Evolutionary conservation across 2,113 vertebrate species (phyloP), one percentile per base, ranked within the genome.

Genomic region (Sinocyclocheilus anophthalmus): DNA sequence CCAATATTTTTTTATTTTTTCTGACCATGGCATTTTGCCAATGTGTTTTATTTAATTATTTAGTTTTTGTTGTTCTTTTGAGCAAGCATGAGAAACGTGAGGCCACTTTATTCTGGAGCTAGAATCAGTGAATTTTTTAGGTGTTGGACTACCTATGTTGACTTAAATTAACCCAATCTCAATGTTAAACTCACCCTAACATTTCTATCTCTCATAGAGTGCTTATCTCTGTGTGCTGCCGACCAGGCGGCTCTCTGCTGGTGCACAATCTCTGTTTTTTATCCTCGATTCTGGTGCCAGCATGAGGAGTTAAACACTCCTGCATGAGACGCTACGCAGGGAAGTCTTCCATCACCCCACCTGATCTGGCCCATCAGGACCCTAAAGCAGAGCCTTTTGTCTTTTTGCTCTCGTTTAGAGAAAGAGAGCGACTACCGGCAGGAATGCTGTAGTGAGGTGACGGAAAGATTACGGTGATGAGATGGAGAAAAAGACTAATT

Each of bases 301-400:
- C 45, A 5, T 26, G n/a, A 24, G 18, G 30, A 77, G 73, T 85
- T 78, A 67, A 78, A 77, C 72, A 85, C 39, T 65, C 26, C 75
- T 13, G 61, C 61, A 53, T 67, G 42, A 77, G 61, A 78, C 4
- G 24, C 63, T 85, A 50, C 70, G 70, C 42, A 73, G 77, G 79
- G 50, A 84, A 73, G 30, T 24, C 69, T 84, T 84, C 69, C 50
- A 84, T 75, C 82, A 84, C 69, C 69, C 50, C 33, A 84, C 65
- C 65, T 70, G 82, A 84, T 72, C 82, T 75, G 20, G 39, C 30
- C 50, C 82, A 84, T 50, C 82, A 84, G 69, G 82, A 84, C 69
- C 11, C 33, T 73, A 84, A 84, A 84, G 48, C 81, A 83, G 45
- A 10, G 30, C 69, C 14, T 59, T 39, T 75, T 50, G 82, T 33